Evolutionary conservation across 2,113 vertebrate genomes (phyloP).

Genomic region (Tragelaphus buxtoni): DNA sequence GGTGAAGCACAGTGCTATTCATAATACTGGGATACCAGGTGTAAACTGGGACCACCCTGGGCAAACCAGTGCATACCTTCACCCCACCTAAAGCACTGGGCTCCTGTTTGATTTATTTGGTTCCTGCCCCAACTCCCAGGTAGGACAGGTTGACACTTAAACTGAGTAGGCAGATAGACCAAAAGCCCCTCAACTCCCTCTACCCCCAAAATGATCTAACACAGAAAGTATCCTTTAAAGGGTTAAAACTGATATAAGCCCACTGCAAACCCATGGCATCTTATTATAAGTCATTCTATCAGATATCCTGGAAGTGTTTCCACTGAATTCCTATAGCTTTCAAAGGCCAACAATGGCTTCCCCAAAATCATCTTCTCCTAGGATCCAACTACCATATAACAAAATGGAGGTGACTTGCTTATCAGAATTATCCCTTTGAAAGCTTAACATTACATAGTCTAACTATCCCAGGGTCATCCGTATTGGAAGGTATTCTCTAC

Average conservation of each 20-base stretch:
- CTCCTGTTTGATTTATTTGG: slow-evolving; percentile 25
- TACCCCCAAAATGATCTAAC: not conserved
- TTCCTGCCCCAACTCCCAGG: not conserved
- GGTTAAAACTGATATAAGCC: not conserved
- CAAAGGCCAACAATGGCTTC: not conserved
- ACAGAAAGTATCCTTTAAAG: slow-evolving; percentile 12
- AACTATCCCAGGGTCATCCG: not conserved
- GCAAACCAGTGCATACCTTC: not conserved
- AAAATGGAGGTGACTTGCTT: not conserved
- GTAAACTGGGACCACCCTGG: not conserved
- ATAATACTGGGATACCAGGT: not conserved
- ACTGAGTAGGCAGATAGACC: not conserved
- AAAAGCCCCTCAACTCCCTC: not conserved
- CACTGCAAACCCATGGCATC: not conserved
- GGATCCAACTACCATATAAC: not conserved
- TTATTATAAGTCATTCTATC: not conserved
- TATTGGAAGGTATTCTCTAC: not conserved
- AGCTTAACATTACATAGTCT: not conserved
- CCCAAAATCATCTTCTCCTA: not conserved
- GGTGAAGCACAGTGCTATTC: not conserved
- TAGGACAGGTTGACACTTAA: not conserved
- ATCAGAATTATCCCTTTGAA: slow-evolving; percentile 27
- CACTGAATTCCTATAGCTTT: not conserved
- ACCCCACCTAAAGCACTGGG: not conserved
- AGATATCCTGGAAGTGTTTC: not conserved